Percentiles rank a stretch among this genome's conserved stretches.
phyloP scores from a whole-genome alignment of 2,113 vertebrate genomes.

The Sphyrna mokarran region DNA sequence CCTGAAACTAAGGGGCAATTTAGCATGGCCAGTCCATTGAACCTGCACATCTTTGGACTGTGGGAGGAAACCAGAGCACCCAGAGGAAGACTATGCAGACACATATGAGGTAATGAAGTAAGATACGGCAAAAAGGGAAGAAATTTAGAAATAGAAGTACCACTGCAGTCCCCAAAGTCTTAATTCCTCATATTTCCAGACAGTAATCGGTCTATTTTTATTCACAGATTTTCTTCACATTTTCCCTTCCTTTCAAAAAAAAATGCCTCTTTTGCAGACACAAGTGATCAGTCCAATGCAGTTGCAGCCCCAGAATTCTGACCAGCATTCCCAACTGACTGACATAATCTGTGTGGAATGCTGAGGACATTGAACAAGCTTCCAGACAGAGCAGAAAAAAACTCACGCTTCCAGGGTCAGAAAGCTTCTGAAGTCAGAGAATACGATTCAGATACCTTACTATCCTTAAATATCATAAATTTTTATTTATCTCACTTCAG shows the following conservation, averaged over 20 bases:
- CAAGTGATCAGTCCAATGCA: not conserved
- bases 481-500: not conserved
- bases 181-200: conserved; percentile 25
- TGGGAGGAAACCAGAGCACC: too few species aligned
- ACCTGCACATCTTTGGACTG: too few species aligned
- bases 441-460: not conserved
- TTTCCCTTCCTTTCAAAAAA: conserved; percentile 2
- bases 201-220: not conserved
- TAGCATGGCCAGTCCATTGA: too few species aligned
- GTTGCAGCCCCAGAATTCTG: conserved; percentile 1
- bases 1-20: too few species aligned
- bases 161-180: not conserved
- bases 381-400: conserved; percentile 17
- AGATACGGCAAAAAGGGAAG: not conserved
- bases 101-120: not conserved
- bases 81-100: too few species aligned
- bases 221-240: not conserved
- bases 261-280: conserved; percentile 19
- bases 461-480: not conserved
- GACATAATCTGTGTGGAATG: conserved; percentile 29
- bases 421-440: not conserved
- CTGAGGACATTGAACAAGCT: conserved; percentile 32
- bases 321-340: conserved; percentile 2
- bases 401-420: not conserved
- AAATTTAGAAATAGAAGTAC: conserved; percentile 19